Base-by-base conservation (phyloP, 1,140 invertebrate genomes). In the Drosophila baimaii region DNA sequence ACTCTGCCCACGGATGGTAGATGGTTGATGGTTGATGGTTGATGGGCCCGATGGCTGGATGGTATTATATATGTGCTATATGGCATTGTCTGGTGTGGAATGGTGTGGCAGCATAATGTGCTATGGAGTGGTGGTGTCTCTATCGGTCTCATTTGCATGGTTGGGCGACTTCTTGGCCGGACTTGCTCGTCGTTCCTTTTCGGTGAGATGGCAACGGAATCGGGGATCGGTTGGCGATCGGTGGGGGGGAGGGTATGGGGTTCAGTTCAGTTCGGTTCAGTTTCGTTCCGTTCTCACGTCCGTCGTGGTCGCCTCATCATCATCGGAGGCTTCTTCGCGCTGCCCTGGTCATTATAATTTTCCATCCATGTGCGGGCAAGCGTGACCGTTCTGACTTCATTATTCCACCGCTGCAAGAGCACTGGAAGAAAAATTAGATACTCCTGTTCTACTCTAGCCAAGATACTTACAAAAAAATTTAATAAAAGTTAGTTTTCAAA, bases 311-410 rank as follows among this genome's bases (percentile, higher is more conserved):
- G 65, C 43, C 35, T 71, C 69, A 49, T 58, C 68, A 37, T 68
- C 51, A 49, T 44, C 46, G 44, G 41, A 59, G 47, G 54, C 54
- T 44, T 65, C 64, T 65, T 65, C 59, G 27, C n/a, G 39, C 46
- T 64, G 64, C 44, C 27, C 72, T 66, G 73, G 72, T 76, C 74
- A 77, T 77, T 77, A 77, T 77, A 77, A 77, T 77, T 77, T 77
- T 77, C 75, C 74, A 77, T 77, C 75, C 59, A 82, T 79, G 79
- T 82, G 83, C 83, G 77, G 49, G 76, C 82, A 79, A 86, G 66
- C 82, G 82, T 86, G 82, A 86, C 82, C 79, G 65, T 88, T 86
- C 86, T 83, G 82, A 86, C 82, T 82, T 86, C 79, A 86, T 88
- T 85, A 78, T 78, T 21, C 33, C 59, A 43, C 51, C 35, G 5